phyloP scores from a whole-genome alignment of 2,888 invertebrate genomes.

The Agrochola litura region DNA sequence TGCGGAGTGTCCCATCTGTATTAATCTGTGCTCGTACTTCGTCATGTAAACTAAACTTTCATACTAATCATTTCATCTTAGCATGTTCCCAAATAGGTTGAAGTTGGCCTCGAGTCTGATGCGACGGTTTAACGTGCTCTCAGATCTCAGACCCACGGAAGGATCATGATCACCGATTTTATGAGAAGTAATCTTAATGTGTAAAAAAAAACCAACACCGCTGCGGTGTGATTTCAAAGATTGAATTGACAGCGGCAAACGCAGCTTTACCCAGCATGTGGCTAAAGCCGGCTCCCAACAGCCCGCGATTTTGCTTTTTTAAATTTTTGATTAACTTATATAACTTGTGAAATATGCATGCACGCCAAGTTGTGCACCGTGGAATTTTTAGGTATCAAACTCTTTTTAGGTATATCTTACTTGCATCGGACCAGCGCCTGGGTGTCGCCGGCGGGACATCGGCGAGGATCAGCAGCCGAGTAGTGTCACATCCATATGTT shows the following conservation, averaged over 20 bases:
- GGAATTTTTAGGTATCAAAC: not conserved
- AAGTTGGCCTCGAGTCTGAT: not conserved
- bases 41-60: not conserved
- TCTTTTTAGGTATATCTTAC: slow-evolving; percentile 88
- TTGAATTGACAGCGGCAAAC: not conserved
- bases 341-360: not conserved
- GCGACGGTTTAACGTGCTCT: not conserved
- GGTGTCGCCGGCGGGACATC: slow-evolving; percentile 97
- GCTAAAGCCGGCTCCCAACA: not conserved
- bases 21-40: not conserved
- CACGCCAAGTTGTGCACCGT: not conserved
- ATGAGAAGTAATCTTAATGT: not conserved
- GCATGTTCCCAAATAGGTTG: not conserved
- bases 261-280: not conserved
- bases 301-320: not conserved
- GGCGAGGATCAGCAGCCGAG: slow-evolving; percentile 96
- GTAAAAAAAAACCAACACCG: not conserved
- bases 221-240: not conserved
- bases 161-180: not conserved
- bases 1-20: no score
- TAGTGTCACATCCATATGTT: slow-evolving; percentile 97
- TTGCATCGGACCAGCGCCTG: slow-evolving; percentile 96
- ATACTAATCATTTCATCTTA: not conserved
- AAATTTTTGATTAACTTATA: not conserved
- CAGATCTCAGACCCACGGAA: not conserved